Evolutionary conservation across 2,113 vertebrate genomes (phyloP), one percentile per base, ranked within the genome.

Genomic region (Clarias gariepinus): DNA sequence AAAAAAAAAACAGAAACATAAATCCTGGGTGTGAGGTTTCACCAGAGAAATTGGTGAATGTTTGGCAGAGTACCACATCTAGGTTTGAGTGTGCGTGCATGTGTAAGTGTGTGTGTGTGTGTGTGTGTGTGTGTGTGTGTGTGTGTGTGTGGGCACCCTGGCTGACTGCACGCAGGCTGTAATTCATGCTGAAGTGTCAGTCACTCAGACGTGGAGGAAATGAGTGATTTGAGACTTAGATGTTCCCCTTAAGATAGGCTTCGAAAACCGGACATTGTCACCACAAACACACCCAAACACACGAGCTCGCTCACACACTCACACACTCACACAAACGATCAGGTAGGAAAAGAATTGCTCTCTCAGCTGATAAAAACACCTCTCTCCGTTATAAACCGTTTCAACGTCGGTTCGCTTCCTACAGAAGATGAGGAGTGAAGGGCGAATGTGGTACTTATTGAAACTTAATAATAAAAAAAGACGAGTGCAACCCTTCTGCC

Each of bases 331-430:
- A 73, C 61, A 3, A 23, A 15, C 11, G 80, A 86, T 86, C 91
- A 84, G 89, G 63, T 63, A 55, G 55, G 79, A 18, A 90, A 92
- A 90, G 90, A 91, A 91, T 90, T 88, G 84, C 63, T 85, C 81
- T 85, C 52, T 33, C 60, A 57, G 89, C 52, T 86, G 47, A 92
- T 90, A 92, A 91, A 90, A 88, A 92, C 89, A 30, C 87, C 88
- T 86, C 57, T 16, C 57, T 66, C 89, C 64, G 8, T 61, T 23
- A 81, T 77, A 60, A 81, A 85, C 47, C 63, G 28, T 47, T 85
- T 76, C 69, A 88, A 63, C 66, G 73, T 57, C 84, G 5, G 81
- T 80, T 23, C 73, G 15, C 71, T 58, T 41, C 81, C 41, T 78
- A 23, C 69, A 78, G 77, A 87, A 89, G 90, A 79, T 33, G 18